Conservation (phyloP, 2,888 invertebrate species). For the Cremastobaeus sp. region DNA sequence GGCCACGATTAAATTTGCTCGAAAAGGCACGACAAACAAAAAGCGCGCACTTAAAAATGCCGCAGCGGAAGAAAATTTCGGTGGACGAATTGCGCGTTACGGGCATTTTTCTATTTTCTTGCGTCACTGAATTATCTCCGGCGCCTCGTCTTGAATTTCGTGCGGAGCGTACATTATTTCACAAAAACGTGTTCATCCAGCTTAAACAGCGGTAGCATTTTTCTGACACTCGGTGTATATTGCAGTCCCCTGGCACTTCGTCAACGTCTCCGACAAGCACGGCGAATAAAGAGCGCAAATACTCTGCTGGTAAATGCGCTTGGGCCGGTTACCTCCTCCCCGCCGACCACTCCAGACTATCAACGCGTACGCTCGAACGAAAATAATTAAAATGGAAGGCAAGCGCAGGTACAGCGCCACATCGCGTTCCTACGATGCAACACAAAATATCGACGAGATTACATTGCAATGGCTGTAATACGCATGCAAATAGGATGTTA, state of each 20-base stretch:
- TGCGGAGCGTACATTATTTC: slow-evolving; percentile 55
- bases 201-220: slow-evolving; percentile 60
- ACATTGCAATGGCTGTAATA: slow-evolving; percentile 74
- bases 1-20: slow-evolving; percentile 7
- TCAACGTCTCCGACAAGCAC: slow-evolving; percentile 65
- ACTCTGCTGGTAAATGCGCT: slow-evolving; percentile 69
- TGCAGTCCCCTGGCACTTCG: slow-evolving; percentile 65
- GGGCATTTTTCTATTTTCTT: slow-evolving; percentile 54
- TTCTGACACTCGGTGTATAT: slow-evolving; percentile 62
- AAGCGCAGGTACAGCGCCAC: slow-evolving; percentile 59
- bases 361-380: slow-evolving; percentile 59
- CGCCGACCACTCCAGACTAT: slow-evolving; percentile 54
- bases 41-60: slow-evolving; percentile 14
- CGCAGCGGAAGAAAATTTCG: slow-evolving; percentile 34
- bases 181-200: slow-evolving; percentile 58
- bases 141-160: slow-evolving; percentile 49
- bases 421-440: slow-evolving; percentile 61
- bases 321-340: slow-evolving; percentile 1
- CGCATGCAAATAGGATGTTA: slow-evolving; percentile 77
- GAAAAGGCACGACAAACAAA: slow-evolving; percentile 8
- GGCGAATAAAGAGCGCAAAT: slow-evolving; percentile 70
- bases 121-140: slow-evolving; percentile 53
- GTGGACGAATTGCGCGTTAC: slow-evolving; percentile 24
- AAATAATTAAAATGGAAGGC: slow-evolving; percentile 75
- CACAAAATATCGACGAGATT: slow-evolving; percentile 77